phyloP scores from a whole-genome alignment of 2,797 vertebrate species.

The Sebastes hopkinsi region DNA sequence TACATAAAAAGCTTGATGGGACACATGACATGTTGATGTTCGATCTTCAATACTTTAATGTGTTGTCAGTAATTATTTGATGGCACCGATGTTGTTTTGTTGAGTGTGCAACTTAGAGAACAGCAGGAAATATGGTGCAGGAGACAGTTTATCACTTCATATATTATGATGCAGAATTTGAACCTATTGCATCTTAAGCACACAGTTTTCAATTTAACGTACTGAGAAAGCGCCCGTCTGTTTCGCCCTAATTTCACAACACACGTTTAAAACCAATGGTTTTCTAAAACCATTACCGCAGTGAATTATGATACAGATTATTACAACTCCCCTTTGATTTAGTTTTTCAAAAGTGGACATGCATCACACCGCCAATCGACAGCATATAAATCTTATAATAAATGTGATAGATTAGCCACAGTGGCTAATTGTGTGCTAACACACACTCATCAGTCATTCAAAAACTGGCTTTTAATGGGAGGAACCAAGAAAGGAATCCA shows the following conservation, averaged over 20 bases:
- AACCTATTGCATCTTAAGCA: background rate
- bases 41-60: background rate
- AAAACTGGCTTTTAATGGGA: conserved; percentile 80
- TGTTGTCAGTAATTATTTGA: background rate
- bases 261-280: conserved; percentile 40
- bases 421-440: conserved; percentile 80
- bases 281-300: conserved; percentile 59
- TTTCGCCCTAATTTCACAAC: conserved; percentile 30
- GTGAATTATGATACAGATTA: conserved; percentile 74
- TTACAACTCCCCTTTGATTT: conserved; percentile 71
- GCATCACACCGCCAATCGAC: conserved; percentile 70
- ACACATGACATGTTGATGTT: background rate
- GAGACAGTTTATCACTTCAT: background rate
- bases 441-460: conserved; percentile 81
- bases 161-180: background rate
- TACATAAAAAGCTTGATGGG: background rate
- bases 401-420: conserved; percentile 76
- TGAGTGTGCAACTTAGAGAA: background rate
- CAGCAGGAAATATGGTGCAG: background rate
- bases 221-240: conserved; percentile 8
- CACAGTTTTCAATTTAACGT: conserved; percentile 16
- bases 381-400: conserved; percentile 77
- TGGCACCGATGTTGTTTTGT: background rate
- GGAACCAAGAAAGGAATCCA: conserved; percentile 76
- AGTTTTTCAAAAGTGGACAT: conserved; percentile 70